Percentiles rank a stretch among this genome's conserved stretches.
These are phyloP conservation scores for Papilio gigon DNA, from an alignment of 2,888 invertebrate species.

Conservation along the genomic window DNA sequence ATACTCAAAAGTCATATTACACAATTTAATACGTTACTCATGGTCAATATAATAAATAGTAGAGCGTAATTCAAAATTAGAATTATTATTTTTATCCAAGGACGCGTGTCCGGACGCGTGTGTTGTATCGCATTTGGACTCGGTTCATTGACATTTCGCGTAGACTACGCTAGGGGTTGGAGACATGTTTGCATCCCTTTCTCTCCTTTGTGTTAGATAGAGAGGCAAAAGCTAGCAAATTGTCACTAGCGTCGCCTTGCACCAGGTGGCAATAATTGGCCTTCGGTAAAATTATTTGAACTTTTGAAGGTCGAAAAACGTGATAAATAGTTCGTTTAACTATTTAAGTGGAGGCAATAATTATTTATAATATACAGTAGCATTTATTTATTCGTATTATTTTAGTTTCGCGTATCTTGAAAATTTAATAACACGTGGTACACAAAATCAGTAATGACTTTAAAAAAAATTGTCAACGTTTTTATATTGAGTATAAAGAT, in stretches of 20 bases:
- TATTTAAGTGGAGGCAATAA: not conserved
- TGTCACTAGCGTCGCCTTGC: conserved; percentile 69
- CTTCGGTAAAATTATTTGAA: conserved; percentile 68
- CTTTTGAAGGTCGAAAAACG: conserved; percentile 78
- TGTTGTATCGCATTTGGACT: conserved; percentile 66
- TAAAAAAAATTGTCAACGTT: not conserved
- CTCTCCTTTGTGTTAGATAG: conserved; percentile 49
- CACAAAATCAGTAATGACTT: not conserved
- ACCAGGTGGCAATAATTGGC: conserved; percentile 77
- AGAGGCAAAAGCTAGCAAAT: conserved; percentile 63
- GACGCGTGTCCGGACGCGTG: conserved; percentile 55
- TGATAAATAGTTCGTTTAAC: not conserved
- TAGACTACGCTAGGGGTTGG: conserved; percentile 63
- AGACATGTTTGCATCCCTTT: conserved; percentile 52
- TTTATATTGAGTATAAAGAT: not conserved
- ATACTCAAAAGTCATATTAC: not conserved
- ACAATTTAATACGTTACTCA: not conserved
- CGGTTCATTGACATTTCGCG: conserved; percentile 79
- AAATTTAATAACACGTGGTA: not conserved
- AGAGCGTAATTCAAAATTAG: conserved; percentile 51
- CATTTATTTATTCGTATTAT: not conserved
- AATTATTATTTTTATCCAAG: conserved; percentile 62
- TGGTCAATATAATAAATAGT: not conserved
- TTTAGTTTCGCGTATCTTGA: not conserved
- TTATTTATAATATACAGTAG: not conserved